Evolutionary conservation across 2,797 vertebrate species (phyloP), one percentile per base, ranked within the genome.

Genomic region (Anguilla pacifica): DNA sequence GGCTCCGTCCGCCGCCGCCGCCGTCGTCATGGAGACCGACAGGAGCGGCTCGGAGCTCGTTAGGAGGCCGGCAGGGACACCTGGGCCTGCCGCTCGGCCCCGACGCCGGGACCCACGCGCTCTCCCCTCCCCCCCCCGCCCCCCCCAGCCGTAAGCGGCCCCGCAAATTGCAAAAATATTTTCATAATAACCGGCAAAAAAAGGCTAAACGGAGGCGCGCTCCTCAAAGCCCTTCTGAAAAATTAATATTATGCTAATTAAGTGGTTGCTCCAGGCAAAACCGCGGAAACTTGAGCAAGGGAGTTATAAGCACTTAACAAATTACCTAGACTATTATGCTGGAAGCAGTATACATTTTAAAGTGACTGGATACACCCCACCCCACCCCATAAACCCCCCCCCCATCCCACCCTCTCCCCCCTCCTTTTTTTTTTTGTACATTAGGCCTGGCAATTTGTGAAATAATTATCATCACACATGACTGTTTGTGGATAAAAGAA

Each of bases 171-270:
- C 86, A 89, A 91, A 91, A 93, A 92, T 89, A 92, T 91, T 90
- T 93, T 91, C 90, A 92, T 89, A 92, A 92, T 92, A 91, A 93
- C 89, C 92, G 90, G 57, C 57, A 3, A 84, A 72, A 28, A 87
- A 84, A 84, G 92, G 93, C 70, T 93, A 93, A 89, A 92, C 93
- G 92, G 93, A 93, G 92, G 93, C 92, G 94, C 92, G 92, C 94
- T 94, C 93, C 94, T 95, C 93, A 93, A 93, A 95, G 94, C 92
- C 91, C 90, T 94, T 92, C 64, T 87, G 89, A 92, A 95, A 96
- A 95, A 94, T 92, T 93, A 94, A 95, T 94, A 95, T 95, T 94
- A 94, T 95, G 95, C 92, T 96, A 95, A 96, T 95, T 92, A 94
- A 93, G 93, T 92, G 91, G 91, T 93, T 90, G 93, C 95, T 95